Conservation (phyloP, 2,797 vertebrate species). For the Eospalax fontanierii region DNA sequence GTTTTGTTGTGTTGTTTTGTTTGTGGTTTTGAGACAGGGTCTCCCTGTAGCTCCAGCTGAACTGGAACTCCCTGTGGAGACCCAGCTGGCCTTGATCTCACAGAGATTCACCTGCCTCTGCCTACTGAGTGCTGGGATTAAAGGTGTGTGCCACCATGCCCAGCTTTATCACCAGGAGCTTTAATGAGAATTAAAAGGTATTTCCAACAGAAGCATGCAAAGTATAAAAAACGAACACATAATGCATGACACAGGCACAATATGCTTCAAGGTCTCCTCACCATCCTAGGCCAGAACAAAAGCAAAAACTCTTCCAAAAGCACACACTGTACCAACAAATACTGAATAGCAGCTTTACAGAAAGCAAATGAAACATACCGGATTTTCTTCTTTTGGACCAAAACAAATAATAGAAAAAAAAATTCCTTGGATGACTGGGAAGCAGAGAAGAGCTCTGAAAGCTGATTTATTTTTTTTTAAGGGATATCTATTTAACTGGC, state of each 20-base stretch:
- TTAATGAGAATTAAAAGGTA: constrained; percentile 31
- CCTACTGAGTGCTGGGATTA: too few species aligned
- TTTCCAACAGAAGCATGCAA: constrained; percentile 1
- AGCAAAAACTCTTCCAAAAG: constrained; percentile 51
- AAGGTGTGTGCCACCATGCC: too few species aligned
- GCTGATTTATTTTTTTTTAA: neutral
- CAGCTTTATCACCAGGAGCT: neutral
- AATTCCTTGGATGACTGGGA: constrained; percentile 20
- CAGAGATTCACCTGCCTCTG: too few species aligned
- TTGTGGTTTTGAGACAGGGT: too few species aligned
- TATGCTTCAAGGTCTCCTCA: neutral
- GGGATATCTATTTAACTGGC: constrained; percentile 38
- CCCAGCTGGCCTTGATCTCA: too few species aligned
- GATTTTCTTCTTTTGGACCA: constrained; percentile 39
- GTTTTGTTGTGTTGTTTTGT: too few species aligned
- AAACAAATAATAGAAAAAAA: constrained; percentile 65
- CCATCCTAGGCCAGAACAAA: constrained; percentile 56
- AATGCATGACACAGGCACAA: neutral
- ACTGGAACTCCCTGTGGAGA: too few species aligned
- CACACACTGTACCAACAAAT: constrained; percentile 14
- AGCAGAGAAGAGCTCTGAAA: constrained; percentile 22
- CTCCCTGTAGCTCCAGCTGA: too few species aligned
- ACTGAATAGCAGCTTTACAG: constrained; percentile 17
- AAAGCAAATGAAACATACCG: constrained; percentile 14
- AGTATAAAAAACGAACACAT: neutral